Conservation (phyloP, 2,113 vertebrate genomes). For the Uria lomvia region DNA sequence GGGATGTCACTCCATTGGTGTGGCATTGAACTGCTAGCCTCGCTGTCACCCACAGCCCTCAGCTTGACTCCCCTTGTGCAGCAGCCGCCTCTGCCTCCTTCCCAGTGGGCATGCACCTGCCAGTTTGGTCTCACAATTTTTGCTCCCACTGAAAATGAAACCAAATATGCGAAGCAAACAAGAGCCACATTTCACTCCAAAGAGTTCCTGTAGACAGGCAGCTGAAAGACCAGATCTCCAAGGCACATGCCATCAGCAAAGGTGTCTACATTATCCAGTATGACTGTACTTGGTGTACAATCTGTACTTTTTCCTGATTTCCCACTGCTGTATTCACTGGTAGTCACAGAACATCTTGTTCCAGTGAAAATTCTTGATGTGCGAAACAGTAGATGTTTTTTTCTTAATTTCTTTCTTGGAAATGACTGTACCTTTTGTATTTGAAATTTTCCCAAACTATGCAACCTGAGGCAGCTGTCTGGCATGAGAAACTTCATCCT, state of each 20-base stretch:
- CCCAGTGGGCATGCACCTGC: too few relatives aligned
- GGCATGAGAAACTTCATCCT: background rate
- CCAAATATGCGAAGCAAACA: background rate
- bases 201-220: background rate
- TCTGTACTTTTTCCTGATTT: background rate
- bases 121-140: background rate
- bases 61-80: rapidly evolving
- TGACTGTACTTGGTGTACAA: background rate
- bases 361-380: background rate
- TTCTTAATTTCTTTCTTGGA: background rate
- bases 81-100: background rate
- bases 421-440: background rate
- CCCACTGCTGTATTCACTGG: background rate
- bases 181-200: background rate
- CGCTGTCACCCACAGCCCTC: background rate
- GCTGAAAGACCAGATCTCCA: background rate
- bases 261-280: background rate
- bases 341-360: background rate
- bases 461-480: background rate
- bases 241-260: background rate
- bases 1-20: background rate
- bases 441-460: background rate
- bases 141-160: background rate
- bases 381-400: background rate
- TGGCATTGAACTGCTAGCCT: background rate